Conservation (phyloP, 64 coral and sea anemone genomes). For the Montipora sp. region DNA sequence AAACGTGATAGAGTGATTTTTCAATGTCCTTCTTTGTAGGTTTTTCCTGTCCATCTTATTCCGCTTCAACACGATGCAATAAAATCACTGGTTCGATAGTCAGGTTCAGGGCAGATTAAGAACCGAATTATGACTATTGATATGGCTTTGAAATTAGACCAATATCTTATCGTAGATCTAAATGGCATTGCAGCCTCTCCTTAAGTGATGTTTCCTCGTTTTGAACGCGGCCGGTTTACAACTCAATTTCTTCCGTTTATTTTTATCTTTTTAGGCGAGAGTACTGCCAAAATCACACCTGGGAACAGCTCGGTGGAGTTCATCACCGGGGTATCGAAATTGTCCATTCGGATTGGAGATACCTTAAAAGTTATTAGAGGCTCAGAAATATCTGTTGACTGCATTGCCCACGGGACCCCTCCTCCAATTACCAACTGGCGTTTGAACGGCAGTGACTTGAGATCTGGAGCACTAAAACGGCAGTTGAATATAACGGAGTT, state of each 20-base stretch:
- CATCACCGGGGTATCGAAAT: constrained; percentile 4
- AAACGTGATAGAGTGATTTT: too few relatives aligned
- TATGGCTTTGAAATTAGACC: too few relatives aligned
- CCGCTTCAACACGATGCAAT: too few relatives aligned
- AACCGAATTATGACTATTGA: too few relatives aligned
- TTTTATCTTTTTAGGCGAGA: constrained; percentile 50
- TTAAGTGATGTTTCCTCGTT: background rate
- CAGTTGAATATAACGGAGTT: constrained; percentile 33
- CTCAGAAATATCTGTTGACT: constrained; percentile 66
- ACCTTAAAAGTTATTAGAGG: constrained; percentile 55
- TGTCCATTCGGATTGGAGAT: constrained; percentile 62
- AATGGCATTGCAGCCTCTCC: too few relatives aligned
- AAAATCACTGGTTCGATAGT: too few relatives aligned
- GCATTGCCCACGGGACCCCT: constrained; percentile 67
- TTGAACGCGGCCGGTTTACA: too few relatives aligned
- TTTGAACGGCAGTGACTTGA: constrained; percentile 38
- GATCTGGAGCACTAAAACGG: constrained; percentile 34
- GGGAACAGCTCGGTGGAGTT: constrained; percentile 57
- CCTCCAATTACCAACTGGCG: constrained; percentile 72
- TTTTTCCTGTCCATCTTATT: too few relatives aligned
- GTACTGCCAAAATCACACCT: constrained; percentile 60
- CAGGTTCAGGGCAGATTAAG: too few relatives aligned
- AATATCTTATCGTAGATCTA: too few relatives aligned
- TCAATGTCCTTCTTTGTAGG: too few relatives aligned
- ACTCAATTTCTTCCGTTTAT: background rate